A percentile compares a stretch with the other conserved stretches of the same genome.
Conservation (phyloP, 2,888 invertebrate species). For the Cryptocephalus moraei region DNA sequence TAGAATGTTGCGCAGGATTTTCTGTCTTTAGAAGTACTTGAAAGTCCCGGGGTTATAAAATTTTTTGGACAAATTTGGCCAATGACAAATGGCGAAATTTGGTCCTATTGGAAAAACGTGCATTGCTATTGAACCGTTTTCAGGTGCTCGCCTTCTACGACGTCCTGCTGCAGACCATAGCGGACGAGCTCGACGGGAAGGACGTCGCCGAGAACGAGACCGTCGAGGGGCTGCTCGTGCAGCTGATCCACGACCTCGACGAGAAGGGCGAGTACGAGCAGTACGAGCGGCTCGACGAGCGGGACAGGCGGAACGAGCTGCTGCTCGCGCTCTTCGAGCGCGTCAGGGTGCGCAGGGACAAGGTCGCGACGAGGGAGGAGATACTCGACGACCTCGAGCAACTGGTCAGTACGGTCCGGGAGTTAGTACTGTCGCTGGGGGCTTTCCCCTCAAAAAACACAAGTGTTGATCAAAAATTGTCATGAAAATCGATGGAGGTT, state of each 20-base stretch:
- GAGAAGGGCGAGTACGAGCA: conserved; percentile 24
- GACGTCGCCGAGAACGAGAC: conserved; percentile 27
- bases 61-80: too few relatives aligned
- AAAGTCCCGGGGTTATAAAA: too few relatives aligned
- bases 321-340: conserved; percentile 29
- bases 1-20: too few relatives aligned
- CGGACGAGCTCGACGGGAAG: conserved; percentile 35
- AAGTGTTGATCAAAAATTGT: too few relatives aligned
- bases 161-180: conserved; percentile 35
- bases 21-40: too few relatives aligned
- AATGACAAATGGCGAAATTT: too few relatives aligned
- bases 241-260: conserved; percentile 30
- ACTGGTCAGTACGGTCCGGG: not conserved
- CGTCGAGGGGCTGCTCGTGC: conserved; percentile 30
- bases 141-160: conserved; percentile 35
- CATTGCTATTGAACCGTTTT: too few relatives aligned
- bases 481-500: too few relatives aligned
- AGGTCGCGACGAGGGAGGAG: conserved; percentile 27
- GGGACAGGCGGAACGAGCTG: conserved; percentile 25
- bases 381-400: conserved; percentile 32
- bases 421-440: too few relatives aligned
- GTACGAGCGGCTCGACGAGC: conserved; percentile 24
- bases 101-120: too few relatives aligned
- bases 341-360: conserved; percentile 22
- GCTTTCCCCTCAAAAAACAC: too few relatives aligned